phyloP scores from a whole-genome alignment of 2,888 invertebrate species.

The Melieria picta region DNA sequence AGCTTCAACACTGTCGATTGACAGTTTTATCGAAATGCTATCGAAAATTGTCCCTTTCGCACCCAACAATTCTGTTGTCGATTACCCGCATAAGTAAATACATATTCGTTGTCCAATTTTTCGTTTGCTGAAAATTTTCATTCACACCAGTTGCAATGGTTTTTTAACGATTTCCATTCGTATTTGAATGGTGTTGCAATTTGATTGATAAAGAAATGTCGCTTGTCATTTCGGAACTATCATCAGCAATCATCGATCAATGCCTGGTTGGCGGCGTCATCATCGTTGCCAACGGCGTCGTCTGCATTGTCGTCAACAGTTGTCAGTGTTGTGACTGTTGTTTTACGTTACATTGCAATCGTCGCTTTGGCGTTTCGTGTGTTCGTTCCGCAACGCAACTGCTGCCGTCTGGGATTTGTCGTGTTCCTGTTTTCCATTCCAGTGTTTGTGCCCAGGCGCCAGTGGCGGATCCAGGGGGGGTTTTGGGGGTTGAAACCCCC shows the following conservation, averaged over 20 bases:
- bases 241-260: slow-evolving; percentile 30
- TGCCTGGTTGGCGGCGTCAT: slow-evolving; percentile 7
- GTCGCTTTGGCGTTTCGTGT: not conserved
- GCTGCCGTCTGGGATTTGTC: slow-evolving; percentile 14
- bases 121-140: not conserved
- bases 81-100: too few species aligned
- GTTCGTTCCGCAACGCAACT: not conserved
- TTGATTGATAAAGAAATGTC: slow-evolving; percentile 32
- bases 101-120: slow-evolving; percentile 1
- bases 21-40: too few species aligned
- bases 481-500: too few species aligned
- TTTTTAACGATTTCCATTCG: not conserved
- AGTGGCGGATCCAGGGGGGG: too few species aligned
- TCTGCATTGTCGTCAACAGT: slow-evolving; percentile 10
- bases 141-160: slow-evolving; percentile 12
- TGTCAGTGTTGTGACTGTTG: not conserved
- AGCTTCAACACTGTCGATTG: not conserved
- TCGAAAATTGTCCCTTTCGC: too few species aligned
- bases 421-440: not conserved
- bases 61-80: too few species aligned
- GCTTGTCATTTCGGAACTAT: slow-evolving; percentile 22
- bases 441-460: slow-evolving; percentile 24
- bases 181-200: slow-evolving; percentile 12
- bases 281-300: not conserved
- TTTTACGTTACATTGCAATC: not conserved